Base-by-base conservation (phyloP, 2,888 invertebrate genomes). In the Athetis lepigone region DNA sequence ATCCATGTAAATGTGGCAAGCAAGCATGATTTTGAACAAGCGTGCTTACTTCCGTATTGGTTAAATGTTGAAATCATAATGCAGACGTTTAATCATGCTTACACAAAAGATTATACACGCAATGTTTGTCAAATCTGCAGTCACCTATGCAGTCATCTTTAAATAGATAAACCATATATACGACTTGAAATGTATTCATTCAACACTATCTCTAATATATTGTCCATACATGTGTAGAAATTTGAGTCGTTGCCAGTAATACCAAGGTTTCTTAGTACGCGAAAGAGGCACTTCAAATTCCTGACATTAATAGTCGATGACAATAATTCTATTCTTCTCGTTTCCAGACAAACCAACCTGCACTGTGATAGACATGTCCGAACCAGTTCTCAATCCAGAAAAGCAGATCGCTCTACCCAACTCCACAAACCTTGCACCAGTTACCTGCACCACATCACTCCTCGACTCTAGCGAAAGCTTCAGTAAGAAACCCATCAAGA, bases 401-500 rank as follows among this genome's bases (percentile, higher is more conserved):
- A 94, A 93, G 68, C 92, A 88, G 55, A 86, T 83, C 49, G 85
- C 87, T 13, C 66, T 88, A 51, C 91, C 93, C 0, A 93, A 92
- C 80, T 70, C 92, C 18, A 87, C 89, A 64, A 90, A 92, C 86
- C 85, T 95, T 46, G 92, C 93, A 47, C 91, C 94, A 4, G 96
- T 96, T n/a, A 97, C 96, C 11, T 97, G 97, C 84, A 97, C 97
- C 57, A 97, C 97, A 0, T 97, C 97, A 1, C 89, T 97, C 37
- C 90, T 97, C 49, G 97, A 96, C 87, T 97, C 96, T 75, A 97
- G 96, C 75, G 97, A 97, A 82, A 97, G 97, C 79, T 96, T 97
- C 87, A 96, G 96, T 9, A 96, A 96, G 80, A 92, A 96, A 83
- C 96, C 96, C 0, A 92, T 96, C 69, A 97, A 96, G 82, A 95